Conservation (phyloP, 2,888 invertebrate species). For the Stratiomys singularior region DNA sequence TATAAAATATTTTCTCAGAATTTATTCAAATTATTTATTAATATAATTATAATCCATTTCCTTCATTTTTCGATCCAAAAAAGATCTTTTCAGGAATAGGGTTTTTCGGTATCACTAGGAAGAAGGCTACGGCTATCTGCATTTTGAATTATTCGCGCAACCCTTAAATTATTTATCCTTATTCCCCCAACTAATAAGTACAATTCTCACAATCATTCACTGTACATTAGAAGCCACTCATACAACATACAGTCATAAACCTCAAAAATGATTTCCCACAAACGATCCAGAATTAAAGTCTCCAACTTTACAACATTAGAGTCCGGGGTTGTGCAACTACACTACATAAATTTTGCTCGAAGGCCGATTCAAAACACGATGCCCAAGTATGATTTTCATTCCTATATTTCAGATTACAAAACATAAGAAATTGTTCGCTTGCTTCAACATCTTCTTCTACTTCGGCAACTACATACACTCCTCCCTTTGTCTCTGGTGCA, state of each 20-base stretch:
- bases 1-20: too few species aligned
- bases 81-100: too few species aligned
- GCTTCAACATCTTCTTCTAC: background rate
- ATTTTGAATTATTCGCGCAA: too few species aligned
- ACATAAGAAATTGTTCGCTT: slow-evolving; percentile 18
- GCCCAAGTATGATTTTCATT: background rate
- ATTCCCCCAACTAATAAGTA: too few species aligned
- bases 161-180: too few species aligned
- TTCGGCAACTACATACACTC: background rate
- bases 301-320: background rate
- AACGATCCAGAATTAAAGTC: background rate
- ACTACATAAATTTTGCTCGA: slow-evolving; percentile 13
- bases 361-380: background rate
- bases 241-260: too few species aligned
- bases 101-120: too few species aligned
- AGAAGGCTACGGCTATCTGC: too few species aligned
- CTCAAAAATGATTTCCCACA: background rate
- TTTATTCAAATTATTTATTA: too few species aligned
- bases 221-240: background rate
- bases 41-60: too few species aligned
- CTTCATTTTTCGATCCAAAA: too few species aligned
- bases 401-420: slow-evolving; percentile 18
- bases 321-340: background rate
- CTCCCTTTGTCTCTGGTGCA: background rate
- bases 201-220: background rate